Base-by-base conservation (phyloP, 2,797 vertebrate species). In the Pseudomugil tenellus region DNA sequence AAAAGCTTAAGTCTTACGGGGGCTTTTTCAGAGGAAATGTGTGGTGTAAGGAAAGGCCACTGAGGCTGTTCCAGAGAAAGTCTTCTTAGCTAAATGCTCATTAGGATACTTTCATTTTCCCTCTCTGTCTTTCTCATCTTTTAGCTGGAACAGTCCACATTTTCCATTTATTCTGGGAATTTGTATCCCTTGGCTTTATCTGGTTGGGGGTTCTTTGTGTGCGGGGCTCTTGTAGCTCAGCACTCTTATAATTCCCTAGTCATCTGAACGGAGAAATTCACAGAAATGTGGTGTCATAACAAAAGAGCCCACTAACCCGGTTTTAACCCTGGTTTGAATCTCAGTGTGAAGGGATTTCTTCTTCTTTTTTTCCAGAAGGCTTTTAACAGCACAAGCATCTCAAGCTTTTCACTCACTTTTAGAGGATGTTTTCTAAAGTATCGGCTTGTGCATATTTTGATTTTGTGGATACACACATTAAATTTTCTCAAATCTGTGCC, bases 41-140 rank as follows among this genome's bases (percentile, higher is more conserved):
- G 81, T 56, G 29, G 84, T 81, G 84, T 78, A 77, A 72, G 49
- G 72, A 85, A 77, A 91, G 89, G 88, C 85, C 79, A 83, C 67
- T 34, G 65, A 87, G 70, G 69, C 77, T 74, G 23, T 80, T 81
- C 31, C 59, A 53, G 54, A 67, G 76, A 83, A 80, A 72, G 70
- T 53, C 75, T 74, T 81, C 77, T 77, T 73, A 74, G 10, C 86
- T 91, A 90, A 92, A 89, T 74, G 81, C 88, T 93, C 87, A 88
- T 93, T 89, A 89, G 80, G 72, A 83, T 46, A 52, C 78, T 87
- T 87, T 90, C 62, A 77, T 85, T 81, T 80, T 83, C 81, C 72
- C 76, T 84, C 65, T 73, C 54, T 69, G 3, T 80, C 85, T 84
- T 84, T 86, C 67, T 86, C 81, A 58, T 87, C 77, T 84, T 81